Evolutionary conservation across 2,888 invertebrate genomes (phyloP).

Genomic region (Lithophane ornitopus): DNA sequence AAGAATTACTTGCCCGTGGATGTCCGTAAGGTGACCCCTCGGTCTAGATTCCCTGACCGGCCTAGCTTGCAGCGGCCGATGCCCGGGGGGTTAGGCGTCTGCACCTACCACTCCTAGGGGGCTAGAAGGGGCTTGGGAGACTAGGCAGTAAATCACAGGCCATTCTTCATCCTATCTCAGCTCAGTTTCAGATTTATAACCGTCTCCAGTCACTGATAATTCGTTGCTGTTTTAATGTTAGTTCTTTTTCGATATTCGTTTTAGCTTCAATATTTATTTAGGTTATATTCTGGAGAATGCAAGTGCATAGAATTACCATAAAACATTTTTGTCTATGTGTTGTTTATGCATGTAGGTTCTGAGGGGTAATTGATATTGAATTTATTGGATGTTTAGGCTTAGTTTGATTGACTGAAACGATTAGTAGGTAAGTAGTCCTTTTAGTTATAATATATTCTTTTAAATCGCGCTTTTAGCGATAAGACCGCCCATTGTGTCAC

Average conservation of each 20-base stretch:
- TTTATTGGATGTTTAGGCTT: neutral
- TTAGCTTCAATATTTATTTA: constrained; percentile 16
- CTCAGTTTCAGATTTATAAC: constrained; percentile 65
- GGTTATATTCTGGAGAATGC: neutral
- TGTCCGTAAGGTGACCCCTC: constrained; percentile 54
- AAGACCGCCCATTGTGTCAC: no score
- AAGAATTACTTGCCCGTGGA: constrained; percentile 22
- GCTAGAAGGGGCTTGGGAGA: neutral
- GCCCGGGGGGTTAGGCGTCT: constrained; percentile 39
- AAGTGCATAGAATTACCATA: neutral
- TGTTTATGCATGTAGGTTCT: neutral
- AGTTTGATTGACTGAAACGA: neutral
- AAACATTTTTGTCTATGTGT: neutral
- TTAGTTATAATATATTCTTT: neutral
- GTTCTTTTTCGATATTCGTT: constrained; percentile 38
- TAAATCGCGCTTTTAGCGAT: no score
- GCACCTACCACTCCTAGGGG: constrained; percentile 17
- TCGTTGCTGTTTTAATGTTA: constrained; percentile 39
- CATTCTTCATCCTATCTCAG: constrained; percentile 68
- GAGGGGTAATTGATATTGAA: neutral
- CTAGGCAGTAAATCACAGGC: constrained; percentile 61
- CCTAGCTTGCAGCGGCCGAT: constrained; percentile 48
- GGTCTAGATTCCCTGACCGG: constrained; percentile 58
- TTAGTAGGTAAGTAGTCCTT: neutral
- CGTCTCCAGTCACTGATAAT: constrained; percentile 56